These are phyloP conservation scores for Castor canadensis DNA, from an alignment of 2,113 vertebrate species.

Conservation along the genomic window DNA sequence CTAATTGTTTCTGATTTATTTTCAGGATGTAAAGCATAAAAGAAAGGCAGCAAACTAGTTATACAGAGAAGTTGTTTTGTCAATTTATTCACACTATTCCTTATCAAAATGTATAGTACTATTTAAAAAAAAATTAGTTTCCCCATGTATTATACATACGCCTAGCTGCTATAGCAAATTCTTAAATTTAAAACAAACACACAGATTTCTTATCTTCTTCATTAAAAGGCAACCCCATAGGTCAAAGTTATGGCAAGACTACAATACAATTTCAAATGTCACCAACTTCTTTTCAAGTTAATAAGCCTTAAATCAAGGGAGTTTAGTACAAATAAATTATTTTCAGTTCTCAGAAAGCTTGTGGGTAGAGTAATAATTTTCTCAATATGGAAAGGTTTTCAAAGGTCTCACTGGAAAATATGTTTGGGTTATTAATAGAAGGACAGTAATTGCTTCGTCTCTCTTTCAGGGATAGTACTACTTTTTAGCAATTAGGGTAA, in stretches of 20 bases:
- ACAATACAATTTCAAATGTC: slow-evolving; percentile 12
- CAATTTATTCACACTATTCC: background rate
- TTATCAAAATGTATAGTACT: background rate
- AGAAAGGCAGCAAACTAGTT: background rate
- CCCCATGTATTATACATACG: background rate
- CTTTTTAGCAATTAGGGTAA: slow-evolving; percentile 64
- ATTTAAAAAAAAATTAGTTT: background rate
- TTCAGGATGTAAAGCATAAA: background rate
- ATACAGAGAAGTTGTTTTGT: background rate
- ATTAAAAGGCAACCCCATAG: background rate
- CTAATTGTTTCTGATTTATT: background rate
- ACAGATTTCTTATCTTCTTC: background rate
- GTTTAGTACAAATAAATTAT: slow-evolving; percentile 47
- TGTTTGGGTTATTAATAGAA: slow-evolving; percentile 60
- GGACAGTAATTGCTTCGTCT: slow-evolving; percentile 51
- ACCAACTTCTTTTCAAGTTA: slow-evolving; percentile 42
- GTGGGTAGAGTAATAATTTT: slow-evolving; percentile 52
- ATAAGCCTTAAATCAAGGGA: slow-evolving; percentile 52
- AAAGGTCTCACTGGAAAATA: slow-evolving; percentile 57
- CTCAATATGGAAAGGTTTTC: slow-evolving; percentile 58
- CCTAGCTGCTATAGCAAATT: background rate
- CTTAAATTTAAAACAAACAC: background rate
- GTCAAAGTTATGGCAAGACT: background rate
- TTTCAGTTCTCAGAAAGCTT: slow-evolving; percentile 52
- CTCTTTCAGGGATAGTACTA: slow-evolving; percentile 14